These are phyloP conservation scores for Nematopogon swammerdamellus DNA, from an alignment of 2,888 invertebrate genomes.

Conservation along the genomic window DNA sequence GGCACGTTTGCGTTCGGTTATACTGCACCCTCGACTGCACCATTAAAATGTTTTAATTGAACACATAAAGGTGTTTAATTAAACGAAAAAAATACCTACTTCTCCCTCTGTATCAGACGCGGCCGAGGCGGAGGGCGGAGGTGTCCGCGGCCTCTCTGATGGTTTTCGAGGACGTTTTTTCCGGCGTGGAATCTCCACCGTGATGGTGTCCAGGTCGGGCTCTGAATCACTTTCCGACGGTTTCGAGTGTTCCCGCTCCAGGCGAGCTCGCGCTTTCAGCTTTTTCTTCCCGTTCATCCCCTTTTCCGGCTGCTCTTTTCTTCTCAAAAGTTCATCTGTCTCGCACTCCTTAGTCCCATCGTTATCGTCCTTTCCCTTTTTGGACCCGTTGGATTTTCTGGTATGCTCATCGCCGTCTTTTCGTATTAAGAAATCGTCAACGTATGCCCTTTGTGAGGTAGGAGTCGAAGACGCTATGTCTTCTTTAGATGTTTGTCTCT, in stretches of 20 bases:
- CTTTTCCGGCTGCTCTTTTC: slow-evolving; percentile 31
- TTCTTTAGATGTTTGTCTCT: no score
- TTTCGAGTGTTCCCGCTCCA: slow-evolving; percentile 48
- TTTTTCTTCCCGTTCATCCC: slow-evolving; percentile 40
- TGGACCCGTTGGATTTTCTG: no score
- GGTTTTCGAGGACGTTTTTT: slow-evolving; percentile 38
- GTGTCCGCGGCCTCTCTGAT: slow-evolving; percentile 44
- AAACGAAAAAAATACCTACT: no score
- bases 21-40: no score
- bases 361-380: slow-evolving; percentile 11
- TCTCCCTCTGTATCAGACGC: slow-evolving; percentile 47
- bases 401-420: slow-evolving; percentile 16
- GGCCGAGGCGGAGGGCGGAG: slow-evolving; percentile 28
- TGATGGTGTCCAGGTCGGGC: slow-evolving; percentile 45
- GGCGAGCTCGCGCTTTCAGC: slow-evolving; percentile 39
- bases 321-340: slow-evolving; percentile 26
- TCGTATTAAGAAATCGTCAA: neutral
- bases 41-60: no score
- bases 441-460: slow-evolving; percentile 10
- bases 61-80: no score
- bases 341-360: neutral
- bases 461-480: slow-evolving; percentile 15
- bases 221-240: slow-evolving; percentile 50
- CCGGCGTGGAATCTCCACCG: slow-evolving; percentile 48
- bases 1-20: neutral